These are phyloP conservation scores for Sinodicranocentrus sp. DNA, from an alignment of 2,888 invertebrate genomes.

Conservation along the genomic window DNA sequence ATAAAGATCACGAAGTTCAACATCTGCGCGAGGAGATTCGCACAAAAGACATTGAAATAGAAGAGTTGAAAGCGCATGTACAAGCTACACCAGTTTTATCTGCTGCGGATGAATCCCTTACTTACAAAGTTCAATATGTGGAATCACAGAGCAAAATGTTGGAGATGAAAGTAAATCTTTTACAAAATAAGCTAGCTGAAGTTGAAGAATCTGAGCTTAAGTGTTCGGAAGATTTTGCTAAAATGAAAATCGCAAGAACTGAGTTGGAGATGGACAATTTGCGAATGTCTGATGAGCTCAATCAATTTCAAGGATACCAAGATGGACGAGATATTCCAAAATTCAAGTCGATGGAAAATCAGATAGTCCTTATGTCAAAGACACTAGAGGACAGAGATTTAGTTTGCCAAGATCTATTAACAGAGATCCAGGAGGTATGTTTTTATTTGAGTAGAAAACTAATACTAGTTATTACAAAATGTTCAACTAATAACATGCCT, in stretches of 20 bases:
- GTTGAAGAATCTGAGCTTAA: constrained; percentile 76
- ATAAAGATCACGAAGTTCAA: constrained; percentile 79
- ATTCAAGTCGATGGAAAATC: constrained; percentile 70
- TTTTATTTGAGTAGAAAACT: too few species aligned
- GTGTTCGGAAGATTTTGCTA: constrained; percentile 70
- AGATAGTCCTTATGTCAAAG: constrained; percentile 53
- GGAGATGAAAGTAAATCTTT: constrained; percentile 73
- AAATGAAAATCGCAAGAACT: constrained; percentile 63
- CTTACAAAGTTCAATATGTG: constrained; percentile 57
- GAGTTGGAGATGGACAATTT: constrained; percentile 74
- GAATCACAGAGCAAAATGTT: constrained; percentile 74
- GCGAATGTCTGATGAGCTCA: constrained; percentile 66
- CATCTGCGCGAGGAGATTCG: constrained; percentile 75
- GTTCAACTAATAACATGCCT: too few species aligned
- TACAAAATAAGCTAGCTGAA: constrained; percentile 74
- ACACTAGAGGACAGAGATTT: constrained; percentile 90
- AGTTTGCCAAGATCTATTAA: constrained; percentile 90
- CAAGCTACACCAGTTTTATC: not conserved
- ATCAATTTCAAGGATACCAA: constrained; percentile 58
- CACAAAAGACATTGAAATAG: constrained; percentile 12
- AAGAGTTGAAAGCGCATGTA: not conserved
- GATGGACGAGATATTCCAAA: constrained; percentile 67
- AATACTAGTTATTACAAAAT: too few species aligned
- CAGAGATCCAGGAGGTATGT: constrained; percentile 85
- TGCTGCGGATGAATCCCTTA: constrained; percentile 21